These are phyloP conservation scores for Thymelicus acteon DNA, from an alignment of 2,888 invertebrate species.

Conservation along the genomic window DNA sequence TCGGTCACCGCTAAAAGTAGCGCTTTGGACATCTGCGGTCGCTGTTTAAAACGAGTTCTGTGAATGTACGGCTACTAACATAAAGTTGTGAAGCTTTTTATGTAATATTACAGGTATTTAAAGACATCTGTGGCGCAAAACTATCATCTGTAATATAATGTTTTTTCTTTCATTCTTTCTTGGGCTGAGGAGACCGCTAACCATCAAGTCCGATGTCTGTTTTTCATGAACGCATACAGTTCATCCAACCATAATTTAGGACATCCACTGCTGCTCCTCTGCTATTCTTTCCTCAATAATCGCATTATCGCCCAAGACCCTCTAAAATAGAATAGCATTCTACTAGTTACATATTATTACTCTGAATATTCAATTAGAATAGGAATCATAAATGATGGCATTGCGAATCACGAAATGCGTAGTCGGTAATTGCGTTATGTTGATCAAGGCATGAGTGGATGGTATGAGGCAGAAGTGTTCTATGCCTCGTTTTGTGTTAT, in stretches of 20 bases:
- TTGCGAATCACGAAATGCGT: slow-evolving; percentile 3
- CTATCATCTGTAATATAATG: too few species aligned
- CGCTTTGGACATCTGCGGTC: slow-evolving; percentile 20
- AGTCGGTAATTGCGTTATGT: slow-evolving; percentile 10
- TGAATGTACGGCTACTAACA: background rate
- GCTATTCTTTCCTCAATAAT: too few species aligned
- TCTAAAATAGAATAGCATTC: background rate
- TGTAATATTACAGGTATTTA: too few species aligned
- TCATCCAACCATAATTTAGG: too few species aligned
- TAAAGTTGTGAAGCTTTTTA: background rate
- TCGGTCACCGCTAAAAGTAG: slow-evolving; percentile 15
- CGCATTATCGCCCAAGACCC: background rate
- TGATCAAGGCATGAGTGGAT: background rate
- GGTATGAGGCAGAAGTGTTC: background rate
- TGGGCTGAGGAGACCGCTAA: too few species aligned
- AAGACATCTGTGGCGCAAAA: too few species aligned
- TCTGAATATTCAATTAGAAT: slow-evolving; percentile 3
- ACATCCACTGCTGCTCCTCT: too few species aligned
- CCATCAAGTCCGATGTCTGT: too few species aligned
- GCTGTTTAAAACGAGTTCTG: slow-evolving; percentile 3
- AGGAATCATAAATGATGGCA: slow-evolving; percentile 7
- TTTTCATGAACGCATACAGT: too few species aligned
- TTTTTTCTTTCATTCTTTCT: too few species aligned
- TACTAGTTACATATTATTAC: background rate
- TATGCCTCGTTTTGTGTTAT: background rate